phyloP scores from a whole-genome alignment of 2,888 invertebrate species.

The Drosophila monieri region DNA sequence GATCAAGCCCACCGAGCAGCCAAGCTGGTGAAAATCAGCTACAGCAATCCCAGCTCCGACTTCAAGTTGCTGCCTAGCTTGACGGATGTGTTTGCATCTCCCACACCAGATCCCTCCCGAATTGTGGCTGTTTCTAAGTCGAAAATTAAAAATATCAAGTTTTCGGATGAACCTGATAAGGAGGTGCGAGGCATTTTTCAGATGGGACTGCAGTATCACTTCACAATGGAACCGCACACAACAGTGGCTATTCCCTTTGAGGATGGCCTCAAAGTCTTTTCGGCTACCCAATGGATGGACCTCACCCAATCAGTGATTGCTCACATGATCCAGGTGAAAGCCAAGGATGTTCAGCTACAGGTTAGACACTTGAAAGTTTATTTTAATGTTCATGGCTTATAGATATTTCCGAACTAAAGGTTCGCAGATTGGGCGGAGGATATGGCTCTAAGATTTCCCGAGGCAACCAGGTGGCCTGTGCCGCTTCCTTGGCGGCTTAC shows the following conservation, averaged over 20 bases:
- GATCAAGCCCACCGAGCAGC: slow-evolving; percentile 86
- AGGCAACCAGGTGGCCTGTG: slow-evolving; percentile 86
- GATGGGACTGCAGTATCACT: slow-evolving; percentile 89
- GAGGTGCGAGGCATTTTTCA: slow-evolving; percentile 85
- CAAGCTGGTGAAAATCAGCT: slow-evolving; percentile 85
- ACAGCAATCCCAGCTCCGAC: slow-evolving; percentile 72
- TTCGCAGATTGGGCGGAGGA: slow-evolving; percentile 90
- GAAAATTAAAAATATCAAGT: slow-evolving; percentile 39
- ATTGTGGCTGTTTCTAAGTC: slow-evolving; percentile 60
- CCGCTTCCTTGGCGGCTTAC: slow-evolving; percentile 89
- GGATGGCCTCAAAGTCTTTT: slow-evolving; percentile 88
- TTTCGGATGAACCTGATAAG: slow-evolving; percentile 44
- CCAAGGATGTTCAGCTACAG: slow-evolving; percentile 88
- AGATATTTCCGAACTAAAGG: background rate
- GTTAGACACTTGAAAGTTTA: slow-evolving; percentile 81
- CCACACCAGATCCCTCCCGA: slow-evolving; percentile 58
- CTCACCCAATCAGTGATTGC: slow-evolving; percentile 86
- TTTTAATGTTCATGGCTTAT: background rate
- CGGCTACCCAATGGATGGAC: slow-evolving; percentile 88
- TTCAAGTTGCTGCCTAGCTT: slow-evolving; percentile 80
- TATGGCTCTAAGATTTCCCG: slow-evolving; percentile 92
- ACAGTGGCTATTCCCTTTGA: slow-evolving; percentile 88
- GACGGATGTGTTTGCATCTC: slow-evolving; percentile 84
- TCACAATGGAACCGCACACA: slow-evolving; percentile 90
- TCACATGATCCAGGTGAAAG: slow-evolving; percentile 85